A percentile compares a stretch with the other conserved stretches of the same genome.
phyloP scores from a whole-genome alignment of 2,888 invertebrate genomes.

The Pardosa pseudoannulata region DNA sequence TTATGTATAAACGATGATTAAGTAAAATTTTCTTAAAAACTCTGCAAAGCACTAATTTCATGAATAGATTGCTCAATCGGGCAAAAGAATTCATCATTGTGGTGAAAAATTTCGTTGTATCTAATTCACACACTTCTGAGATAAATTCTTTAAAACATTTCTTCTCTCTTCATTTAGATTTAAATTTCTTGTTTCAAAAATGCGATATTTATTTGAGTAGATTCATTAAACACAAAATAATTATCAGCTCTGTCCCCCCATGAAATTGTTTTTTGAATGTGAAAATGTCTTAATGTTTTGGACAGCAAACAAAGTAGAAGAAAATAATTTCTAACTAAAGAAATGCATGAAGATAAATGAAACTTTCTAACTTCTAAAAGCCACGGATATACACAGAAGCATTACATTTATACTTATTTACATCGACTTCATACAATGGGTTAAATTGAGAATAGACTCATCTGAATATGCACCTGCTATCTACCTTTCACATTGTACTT shows the following conservation, averaged over 20 bases:
- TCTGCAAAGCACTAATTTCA: too few relatives aligned
- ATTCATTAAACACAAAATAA: background rate
- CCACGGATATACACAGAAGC: slow-evolving; percentile 59
- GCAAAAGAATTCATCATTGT: too few relatives aligned
- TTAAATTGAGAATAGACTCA: slow-evolving; percentile 1
- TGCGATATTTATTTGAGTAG: too few relatives aligned
- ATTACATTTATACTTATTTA: slow-evolving; percentile 47
- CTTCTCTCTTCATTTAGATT: too few relatives aligned
- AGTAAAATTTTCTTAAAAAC: too few relatives aligned
- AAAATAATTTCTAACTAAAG: background rate
- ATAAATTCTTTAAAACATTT: too few relatives aligned
- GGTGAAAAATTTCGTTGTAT: too few relatives aligned
- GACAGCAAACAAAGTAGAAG: background rate
- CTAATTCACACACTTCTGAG: too few relatives aligned
- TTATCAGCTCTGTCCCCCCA: background rate
- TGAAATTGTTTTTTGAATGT: background rate
- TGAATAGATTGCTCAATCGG: too few relatives aligned
- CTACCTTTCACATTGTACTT: background rate
- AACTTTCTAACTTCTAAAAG: slow-evolving; percentile 42
- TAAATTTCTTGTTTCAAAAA: too few relatives aligned
- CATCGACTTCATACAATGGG: slow-evolving; percentile 33
- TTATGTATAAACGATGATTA: too few relatives aligned
- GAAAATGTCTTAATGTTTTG: background rate
- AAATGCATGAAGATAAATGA: slow-evolving; percentile 30
- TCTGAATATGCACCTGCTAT: slow-evolving; percentile 3